Conservation (phyloP, 1,140 invertebrate genomes). For the Drosophila obscura region DNA sequence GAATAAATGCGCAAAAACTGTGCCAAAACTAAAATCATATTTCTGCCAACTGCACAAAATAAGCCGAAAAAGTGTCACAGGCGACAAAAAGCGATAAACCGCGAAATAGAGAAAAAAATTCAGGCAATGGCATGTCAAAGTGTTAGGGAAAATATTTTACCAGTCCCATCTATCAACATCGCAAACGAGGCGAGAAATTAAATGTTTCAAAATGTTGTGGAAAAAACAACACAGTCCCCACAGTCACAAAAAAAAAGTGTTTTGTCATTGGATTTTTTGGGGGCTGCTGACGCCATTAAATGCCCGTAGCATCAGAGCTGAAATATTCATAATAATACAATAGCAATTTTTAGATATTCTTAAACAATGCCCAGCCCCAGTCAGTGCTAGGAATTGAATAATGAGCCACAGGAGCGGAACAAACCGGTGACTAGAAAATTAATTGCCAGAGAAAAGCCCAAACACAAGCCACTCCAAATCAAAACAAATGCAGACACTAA, state of each 20-base stretch:
- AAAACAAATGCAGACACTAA: conserved; percentile 28
- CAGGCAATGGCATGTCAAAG: conserved; percentile 48
- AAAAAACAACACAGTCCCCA: conserved; percentile 16
- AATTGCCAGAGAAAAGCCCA: conserved; percentile 35
- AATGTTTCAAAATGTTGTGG: conserved; percentile 31
- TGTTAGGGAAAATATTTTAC: conserved; percentile 53
- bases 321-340: not conserved
- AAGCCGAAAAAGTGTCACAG: not conserved
- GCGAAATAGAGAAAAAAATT: conserved; percentile 56
- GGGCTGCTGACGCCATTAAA: conserved; percentile 64
- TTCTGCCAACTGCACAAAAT: conserved; percentile 38
- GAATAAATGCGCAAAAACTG: not conserved
- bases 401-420: conserved; percentile 27
- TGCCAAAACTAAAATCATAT: conserved; percentile 20
- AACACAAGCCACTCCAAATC: conserved; percentile 15
- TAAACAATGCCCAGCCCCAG: conserved; percentile 22
- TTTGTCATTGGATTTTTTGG: conserved; percentile 39
- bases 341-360: not conserved
- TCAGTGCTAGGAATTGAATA: conserved; percentile 23
- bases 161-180: conserved; percentile 56
- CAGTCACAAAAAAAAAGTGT: conserved; percentile 30
- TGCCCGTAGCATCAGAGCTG: not conserved
- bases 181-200: conserved; percentile 31
- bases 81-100: conserved; percentile 7
- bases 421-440: conserved; percentile 40